Conservation (phyloP, 2,888 invertebrate genomes). For the Eubasilissa splendida region DNA sequence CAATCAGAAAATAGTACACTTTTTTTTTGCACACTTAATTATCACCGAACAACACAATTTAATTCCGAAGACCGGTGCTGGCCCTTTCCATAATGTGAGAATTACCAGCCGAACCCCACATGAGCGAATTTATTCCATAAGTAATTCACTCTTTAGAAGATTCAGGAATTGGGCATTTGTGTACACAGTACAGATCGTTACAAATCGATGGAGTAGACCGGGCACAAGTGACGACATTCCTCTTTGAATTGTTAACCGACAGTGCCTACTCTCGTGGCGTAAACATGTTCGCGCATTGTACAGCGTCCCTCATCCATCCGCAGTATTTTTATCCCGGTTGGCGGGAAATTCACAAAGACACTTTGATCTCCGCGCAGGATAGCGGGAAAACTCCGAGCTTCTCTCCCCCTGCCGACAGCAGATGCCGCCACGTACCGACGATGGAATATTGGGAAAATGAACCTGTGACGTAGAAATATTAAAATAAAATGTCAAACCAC, state of each 20-base stretch:
- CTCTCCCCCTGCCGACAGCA: neutral
- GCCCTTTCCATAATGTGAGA: too few relatives aligned
- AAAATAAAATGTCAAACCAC: conserved; percentile 11
- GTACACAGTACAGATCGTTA: too few relatives aligned
- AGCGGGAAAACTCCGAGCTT: conserved; percentile 13
- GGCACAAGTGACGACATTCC: neutral
- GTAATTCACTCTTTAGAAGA: too few relatives aligned
- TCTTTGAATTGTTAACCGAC: neutral
- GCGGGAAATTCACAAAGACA: conserved; percentile 16
- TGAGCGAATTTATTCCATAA: too few relatives aligned
- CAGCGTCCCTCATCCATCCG: neutral
- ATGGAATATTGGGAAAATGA: conserved; percentile 4
- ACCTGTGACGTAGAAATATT: conserved; percentile 8
- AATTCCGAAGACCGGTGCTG: too few relatives aligned
- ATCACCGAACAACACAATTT: too few relatives aligned
- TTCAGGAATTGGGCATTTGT: too few relatives aligned
- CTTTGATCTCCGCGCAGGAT: conserved; percentile 22
- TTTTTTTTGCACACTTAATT: too few relatives aligned
- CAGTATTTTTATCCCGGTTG: conserved; percentile 12
- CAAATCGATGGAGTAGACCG: neutral
- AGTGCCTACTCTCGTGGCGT: conserved; percentile 1
- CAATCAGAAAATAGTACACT: too few relatives aligned
- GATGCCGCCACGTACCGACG: neutral
- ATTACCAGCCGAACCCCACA: too few relatives aligned
- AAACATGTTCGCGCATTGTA: conserved; percentile 18